A percentile compares a stretch with the other conserved stretches of the same genome.
These are phyloP conservation scores for Aelia acuminata DNA, from an alignment of 2,888 invertebrate species.

Conservation along the genomic window DNA sequence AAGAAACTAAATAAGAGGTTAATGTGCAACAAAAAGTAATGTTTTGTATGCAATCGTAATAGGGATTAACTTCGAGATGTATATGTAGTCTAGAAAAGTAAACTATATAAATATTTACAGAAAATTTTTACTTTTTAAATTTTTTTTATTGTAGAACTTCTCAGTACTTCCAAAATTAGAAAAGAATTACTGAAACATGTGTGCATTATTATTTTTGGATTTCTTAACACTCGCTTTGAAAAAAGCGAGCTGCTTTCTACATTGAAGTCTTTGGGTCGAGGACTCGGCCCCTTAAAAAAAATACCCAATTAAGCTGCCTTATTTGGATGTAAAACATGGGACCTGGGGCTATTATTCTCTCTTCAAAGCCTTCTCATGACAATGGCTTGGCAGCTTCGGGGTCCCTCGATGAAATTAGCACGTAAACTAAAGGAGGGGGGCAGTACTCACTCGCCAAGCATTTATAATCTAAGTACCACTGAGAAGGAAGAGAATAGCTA, in stretches of 20 bases:
- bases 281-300: not conserved
- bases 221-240: not conserved
- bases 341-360: not conserved
- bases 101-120: too few relatives aligned
- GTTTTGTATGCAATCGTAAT: too few relatives aligned
- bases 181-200: too few relatives aligned
- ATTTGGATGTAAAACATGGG: not conserved
- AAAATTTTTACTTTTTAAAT: not conserved
- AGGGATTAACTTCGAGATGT: too few relatives aligned
- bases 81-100: too few relatives aligned
- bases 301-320: not conserved
- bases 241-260: not conserved
- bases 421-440: not conserved
- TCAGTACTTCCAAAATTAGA: too few relatives aligned
- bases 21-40: too few relatives aligned
- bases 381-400: not conserved
- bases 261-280: not conserved
- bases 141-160: too few relatives aligned
- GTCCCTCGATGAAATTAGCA: not conserved
- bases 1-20: too few relatives aligned
- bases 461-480: not conserved
- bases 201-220: not conserved
- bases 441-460: not conserved
- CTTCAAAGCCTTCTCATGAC: not conserved
- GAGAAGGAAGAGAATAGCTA: not conserved